Conservation (phyloP, 1,140 invertebrate genomes). For the Chironomus tepperi region DNA sequence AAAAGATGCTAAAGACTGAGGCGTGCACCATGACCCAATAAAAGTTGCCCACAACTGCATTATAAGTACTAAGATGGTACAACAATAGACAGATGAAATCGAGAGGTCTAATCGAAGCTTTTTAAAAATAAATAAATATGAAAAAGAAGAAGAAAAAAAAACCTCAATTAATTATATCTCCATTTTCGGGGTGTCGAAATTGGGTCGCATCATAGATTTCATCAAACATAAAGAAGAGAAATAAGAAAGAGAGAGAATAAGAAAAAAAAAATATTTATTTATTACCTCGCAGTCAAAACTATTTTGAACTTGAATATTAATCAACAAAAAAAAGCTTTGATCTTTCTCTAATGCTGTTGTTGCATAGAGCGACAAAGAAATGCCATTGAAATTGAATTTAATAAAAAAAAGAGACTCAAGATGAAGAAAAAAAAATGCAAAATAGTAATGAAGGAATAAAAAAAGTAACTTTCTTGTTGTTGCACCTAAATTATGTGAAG, state of each 20-base stretch:
- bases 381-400: not conserved
- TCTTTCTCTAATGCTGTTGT: not conserved
- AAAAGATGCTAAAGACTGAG: no score
- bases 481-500: no score
- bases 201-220: constrained; percentile 20
- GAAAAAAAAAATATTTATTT: not conserved
- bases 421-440: no score
- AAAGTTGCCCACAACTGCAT: no score
- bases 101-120: no score
- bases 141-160: not conserved
- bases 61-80: no score
- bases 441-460: no score
- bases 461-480: no score
- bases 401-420: not conserved
- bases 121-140: no score
- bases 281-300: not conserved
- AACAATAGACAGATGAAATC: no score
- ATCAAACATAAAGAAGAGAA: not conserved
- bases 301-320: constrained; percentile 6
- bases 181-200: constrained; percentile 19
- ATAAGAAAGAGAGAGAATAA: not conserved
- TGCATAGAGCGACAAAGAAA: not conserved
- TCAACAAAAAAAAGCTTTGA: not conserved
- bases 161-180: constrained; percentile 20
- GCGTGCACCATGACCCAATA: no score